Base-by-base conservation (phyloP, 2,113 vertebrate genomes). In the Uria lomvia region DNA sequence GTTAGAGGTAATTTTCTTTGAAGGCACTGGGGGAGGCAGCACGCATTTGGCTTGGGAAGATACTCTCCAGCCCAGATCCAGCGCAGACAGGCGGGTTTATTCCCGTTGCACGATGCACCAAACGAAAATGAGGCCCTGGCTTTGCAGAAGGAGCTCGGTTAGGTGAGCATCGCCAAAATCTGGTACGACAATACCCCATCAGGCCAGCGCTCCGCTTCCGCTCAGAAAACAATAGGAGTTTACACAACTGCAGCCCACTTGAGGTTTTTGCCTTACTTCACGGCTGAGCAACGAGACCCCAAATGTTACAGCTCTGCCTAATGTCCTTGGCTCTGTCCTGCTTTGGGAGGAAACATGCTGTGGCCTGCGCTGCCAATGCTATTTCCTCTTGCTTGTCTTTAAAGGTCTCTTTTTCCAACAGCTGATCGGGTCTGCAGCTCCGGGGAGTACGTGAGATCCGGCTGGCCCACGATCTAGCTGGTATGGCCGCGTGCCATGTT, bases 401-500 rank as follows among this genome's bases (percentile, higher is more conserved):
- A 93, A 92, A 95, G 94, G 96, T 92, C 97, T 95, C 76, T 91
- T 92, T 94, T 95, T 75, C 94, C 96, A 96, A 96, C 97, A 94
- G 96, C 95, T 97, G 97, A 97, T 95, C 14, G 9, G 86, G 94
- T 86, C 95, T 4, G 34, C 83, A 86, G 96, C 96, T 95, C 96
- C 66, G 15, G 94, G 92, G 87, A 95, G 92, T 36, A 97, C 77
- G 81, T 96, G 96, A 97, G 95, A 96, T 96, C 92, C 91, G 95
- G 94, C 96, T 97, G 95, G 96, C 95, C 95, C 96, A 93, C 36
- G 65, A 83, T 80, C 60, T 62, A 78, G 92, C 92, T 96, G 95
- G 95, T 96, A 94, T 96, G 95, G 96, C 95, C 4, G 19, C 0
- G 1, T 93, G 95, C 96, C 96, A 97, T 92, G 94, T 94, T 96